phyloP scores from a whole-genome alignment of 2,113 vertebrate species.

The Engystomops pustulosus region DNA sequence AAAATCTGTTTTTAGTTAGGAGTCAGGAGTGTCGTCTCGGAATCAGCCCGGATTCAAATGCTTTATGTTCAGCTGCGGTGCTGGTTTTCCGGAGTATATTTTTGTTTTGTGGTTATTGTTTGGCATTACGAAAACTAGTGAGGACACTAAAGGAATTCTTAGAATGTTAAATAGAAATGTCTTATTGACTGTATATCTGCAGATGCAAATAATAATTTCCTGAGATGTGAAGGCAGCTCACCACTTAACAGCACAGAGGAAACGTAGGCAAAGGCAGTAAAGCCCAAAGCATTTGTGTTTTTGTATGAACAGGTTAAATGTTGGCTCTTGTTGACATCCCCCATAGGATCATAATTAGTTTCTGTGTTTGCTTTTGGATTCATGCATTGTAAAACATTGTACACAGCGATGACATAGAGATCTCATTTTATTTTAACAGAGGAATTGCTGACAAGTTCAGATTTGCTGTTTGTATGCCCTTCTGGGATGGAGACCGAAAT shows the following conservation, averaged over 20 bases:
- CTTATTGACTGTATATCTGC: conserved; percentile 26
- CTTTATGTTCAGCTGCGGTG: conserved; percentile 64
- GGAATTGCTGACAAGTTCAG: conserved; percentile 44
- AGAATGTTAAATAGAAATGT: conserved; percentile 46
- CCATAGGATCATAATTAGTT: conserved; percentile 50
- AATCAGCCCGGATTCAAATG: conserved; percentile 20
- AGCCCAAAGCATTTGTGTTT: conserved; percentile 33
- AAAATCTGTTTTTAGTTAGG: conserved; percentile 67
- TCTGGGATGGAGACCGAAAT: conserved; percentile 16
- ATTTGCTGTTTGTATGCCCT: conserved; percentile 37
- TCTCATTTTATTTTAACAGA: conserved; percentile 43
- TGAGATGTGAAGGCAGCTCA: conserved; percentile 5
- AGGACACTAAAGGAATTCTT: conserved; percentile 44
- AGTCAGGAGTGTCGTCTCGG: conserved; percentile 60
- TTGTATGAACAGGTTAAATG: conserved; percentile 49
- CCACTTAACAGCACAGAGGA: conserved; percentile 28
- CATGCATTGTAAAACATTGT: conserved; percentile 51
- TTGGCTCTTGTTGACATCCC: conserved; percentile 35
- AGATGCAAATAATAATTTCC: conserved; percentile 19
- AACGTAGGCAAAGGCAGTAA: conserved; percentile 22
- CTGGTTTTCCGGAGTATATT: background rate
- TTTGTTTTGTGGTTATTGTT: conserved; percentile 38
- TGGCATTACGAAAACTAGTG: conserved; percentile 36
- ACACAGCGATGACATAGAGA: conserved; percentile 45
- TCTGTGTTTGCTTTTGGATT: conserved; percentile 52